These are phyloP conservation scores for Scaptomyza caliginosa DNA, from an alignment of 2,888 invertebrate species.

Conservation along the genomic window DNA sequence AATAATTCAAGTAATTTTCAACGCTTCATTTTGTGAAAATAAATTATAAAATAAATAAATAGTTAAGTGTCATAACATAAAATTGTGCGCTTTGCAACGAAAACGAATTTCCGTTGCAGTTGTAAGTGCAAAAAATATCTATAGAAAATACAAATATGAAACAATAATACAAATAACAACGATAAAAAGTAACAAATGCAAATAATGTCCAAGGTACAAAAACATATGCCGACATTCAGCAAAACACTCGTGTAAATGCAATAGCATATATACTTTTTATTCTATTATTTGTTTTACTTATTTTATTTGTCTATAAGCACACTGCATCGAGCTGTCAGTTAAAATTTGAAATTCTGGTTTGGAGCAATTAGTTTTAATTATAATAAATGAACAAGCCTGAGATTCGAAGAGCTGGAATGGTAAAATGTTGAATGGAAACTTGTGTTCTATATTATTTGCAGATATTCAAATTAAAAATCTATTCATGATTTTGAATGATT, in stretches of 20 bases:
- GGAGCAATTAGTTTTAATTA: background rate
- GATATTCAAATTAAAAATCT: background rate
- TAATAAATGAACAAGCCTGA: background rate
- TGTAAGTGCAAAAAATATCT: background rate
- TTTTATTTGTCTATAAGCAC: background rate
- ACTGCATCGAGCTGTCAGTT: background rate
- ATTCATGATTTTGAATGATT: background rate
- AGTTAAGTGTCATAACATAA: conserved; percentile 15
- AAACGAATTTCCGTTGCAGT: background rate
- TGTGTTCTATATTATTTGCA: no score
- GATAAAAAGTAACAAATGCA: background rate
- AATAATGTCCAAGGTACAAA: conserved; percentile 1
- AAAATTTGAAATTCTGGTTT: background rate
- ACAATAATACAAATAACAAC: conserved; percentile 7
- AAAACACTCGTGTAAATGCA: background rate
- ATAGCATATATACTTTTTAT: background rate
- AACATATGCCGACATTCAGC: background rate
- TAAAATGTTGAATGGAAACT: background rate
- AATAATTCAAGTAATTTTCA: conserved; percentile 33
- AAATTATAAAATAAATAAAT: conserved; percentile 30
- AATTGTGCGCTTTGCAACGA: conserved; percentile 13
- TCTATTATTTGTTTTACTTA: background rate
- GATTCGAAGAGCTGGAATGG: background rate
- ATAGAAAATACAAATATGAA: conserved; percentile 2
- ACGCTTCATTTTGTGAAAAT: conserved; percentile 24